Conservation (phyloP, 2,113 vertebrate genomes). For the Ia io region DNA sequence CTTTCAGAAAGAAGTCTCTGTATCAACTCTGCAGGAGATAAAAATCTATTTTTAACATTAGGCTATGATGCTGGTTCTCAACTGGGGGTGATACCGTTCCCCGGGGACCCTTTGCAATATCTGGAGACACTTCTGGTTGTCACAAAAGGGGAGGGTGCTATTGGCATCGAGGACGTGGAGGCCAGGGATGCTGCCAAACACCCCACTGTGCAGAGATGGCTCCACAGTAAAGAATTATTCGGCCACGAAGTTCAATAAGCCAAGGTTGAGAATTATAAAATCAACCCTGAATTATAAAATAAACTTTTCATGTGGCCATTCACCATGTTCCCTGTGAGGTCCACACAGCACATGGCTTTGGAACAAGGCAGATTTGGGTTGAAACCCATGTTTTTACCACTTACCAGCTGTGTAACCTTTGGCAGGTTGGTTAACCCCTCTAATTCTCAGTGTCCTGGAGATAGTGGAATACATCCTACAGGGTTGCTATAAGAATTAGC, state of each 20-base stretch:
- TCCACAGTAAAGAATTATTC: neutral
- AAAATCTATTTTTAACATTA: neutral
- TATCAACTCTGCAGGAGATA: neutral
- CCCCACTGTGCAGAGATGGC: neutral
- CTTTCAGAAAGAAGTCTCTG: neutral
- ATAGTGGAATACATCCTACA: neutral
- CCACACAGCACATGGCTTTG: neutral
- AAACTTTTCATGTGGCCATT: neutral
- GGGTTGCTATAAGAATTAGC: neutral
- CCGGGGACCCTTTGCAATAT: too few species aligned
- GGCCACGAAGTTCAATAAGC: neutral
- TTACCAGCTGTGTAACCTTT: neutral
- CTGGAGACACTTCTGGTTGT: neutral
- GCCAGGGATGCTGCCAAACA: too few species aligned
- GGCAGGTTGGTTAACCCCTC: constrained; percentile 3
- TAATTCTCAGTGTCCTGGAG: constrained; percentile 6
- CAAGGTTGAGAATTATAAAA: neutral
- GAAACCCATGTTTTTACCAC: neutral
- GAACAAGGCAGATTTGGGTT: neutral
- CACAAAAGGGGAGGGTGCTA: fast-evolving
- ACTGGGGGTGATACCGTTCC: neutral
- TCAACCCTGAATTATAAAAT: neutral
- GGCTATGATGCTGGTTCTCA: neutral
- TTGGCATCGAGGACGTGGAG: neutral
- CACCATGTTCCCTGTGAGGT: fast-evolving